Conservation (phyloP, 2,888 invertebrate genomes). For the Lithophane leautieri region DNA sequence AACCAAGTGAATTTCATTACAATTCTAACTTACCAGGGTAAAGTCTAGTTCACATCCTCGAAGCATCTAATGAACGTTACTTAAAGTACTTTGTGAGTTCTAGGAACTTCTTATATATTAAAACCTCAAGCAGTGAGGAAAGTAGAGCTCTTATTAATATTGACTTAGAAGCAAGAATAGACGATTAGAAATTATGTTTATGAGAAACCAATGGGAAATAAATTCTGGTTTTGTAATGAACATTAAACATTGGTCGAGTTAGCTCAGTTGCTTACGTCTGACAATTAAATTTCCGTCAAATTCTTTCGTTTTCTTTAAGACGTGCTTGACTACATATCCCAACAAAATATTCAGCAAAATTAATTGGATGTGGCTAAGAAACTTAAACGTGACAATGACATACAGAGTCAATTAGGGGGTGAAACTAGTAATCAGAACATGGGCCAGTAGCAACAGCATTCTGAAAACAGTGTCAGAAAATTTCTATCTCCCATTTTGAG, state of each 20-base stretch:
- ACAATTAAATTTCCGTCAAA: not conserved
- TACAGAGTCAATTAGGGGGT: not conserved
- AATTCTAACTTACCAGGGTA: slow-evolving; percentile 1
- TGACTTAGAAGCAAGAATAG: slow-evolving; percentile 18
- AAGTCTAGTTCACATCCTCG: slow-evolving; percentile 15
- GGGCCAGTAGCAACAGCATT: no score
- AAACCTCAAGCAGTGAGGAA: slow-evolving; percentile 7
- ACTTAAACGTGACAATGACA: not conserved
- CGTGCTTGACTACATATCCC: not conserved
- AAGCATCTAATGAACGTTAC: slow-evolving; percentile 8
- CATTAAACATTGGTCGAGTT: not conserved
- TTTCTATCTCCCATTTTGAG: no score
- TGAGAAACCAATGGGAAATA: not conserved
- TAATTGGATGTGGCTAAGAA: not conserved
- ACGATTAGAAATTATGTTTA: slow-evolving; percentile 4
- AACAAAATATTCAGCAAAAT: not conserved
- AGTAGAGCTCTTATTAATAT: slow-evolving; percentile 15
- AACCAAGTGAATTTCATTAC: not conserved
- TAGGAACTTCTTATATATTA: slow-evolving; percentile 40
- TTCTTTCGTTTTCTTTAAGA: not conserved
- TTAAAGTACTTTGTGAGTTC: slow-evolving; percentile 11
- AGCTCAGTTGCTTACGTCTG: not conserved
- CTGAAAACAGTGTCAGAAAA: no score
- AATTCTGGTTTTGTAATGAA: not conserved
- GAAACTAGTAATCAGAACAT: not conserved